phyloP scores from a whole-genome alignment of 2,797 vertebrate species.

The Pseudochirops corinnae region DNA sequence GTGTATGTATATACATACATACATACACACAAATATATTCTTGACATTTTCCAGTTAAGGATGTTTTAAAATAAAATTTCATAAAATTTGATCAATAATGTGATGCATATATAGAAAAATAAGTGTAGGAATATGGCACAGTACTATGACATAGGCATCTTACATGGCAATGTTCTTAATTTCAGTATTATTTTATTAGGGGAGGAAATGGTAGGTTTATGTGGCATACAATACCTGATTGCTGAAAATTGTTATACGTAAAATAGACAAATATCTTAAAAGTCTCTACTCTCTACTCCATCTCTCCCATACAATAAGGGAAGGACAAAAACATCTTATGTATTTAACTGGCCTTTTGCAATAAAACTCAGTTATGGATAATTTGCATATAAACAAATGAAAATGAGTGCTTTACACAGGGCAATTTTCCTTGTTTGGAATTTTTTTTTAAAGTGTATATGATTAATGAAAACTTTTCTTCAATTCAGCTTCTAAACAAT shows the following conservation, averaged over 20 bases:
- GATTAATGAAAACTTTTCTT: background rate
- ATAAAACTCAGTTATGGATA: background rate
- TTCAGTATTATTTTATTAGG: constrained; percentile 13
- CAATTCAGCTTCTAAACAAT: constrained; percentile 20
- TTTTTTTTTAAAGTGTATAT: background rate
- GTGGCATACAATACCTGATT: background rate
- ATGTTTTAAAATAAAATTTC: constrained; percentile 39
- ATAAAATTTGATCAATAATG: constrained; percentile 1
- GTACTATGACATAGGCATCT: background rate
- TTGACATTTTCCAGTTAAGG: constrained; percentile 36
- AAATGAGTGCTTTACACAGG: background rate
- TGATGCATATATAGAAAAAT: background rate
- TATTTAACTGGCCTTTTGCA: background rate
- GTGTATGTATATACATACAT: no score
- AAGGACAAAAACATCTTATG: background rate
- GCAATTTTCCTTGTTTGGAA: background rate
- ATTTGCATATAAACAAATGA: background rate
- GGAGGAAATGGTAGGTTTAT: background rate
- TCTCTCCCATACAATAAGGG: background rate
- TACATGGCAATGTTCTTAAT: background rate
- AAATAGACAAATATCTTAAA: background rate
- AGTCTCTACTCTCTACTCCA: background rate
- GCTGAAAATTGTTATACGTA: background rate
- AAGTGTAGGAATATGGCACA: background rate
- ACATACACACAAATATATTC: background rate